Conservation (phyloP, 2,888 invertebrate species). For the Protophormia terraenovae region DNA sequence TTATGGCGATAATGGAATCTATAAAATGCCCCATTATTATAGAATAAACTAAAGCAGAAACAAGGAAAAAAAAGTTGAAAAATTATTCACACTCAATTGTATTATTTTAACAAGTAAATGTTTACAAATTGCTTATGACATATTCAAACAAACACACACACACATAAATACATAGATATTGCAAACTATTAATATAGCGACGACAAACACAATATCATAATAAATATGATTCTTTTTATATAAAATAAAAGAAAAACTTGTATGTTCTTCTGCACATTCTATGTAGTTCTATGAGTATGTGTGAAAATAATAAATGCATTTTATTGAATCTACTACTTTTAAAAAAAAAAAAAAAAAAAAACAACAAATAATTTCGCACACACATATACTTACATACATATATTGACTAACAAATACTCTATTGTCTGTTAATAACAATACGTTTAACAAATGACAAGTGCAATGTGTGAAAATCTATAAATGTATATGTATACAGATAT, state of each 20-base stretch:
- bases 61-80: background rate
- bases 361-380: background rate
- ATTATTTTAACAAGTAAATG: conserved; percentile 54
- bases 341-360: background rate
- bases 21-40: conserved; percentile 34
- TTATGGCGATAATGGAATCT: conserved; percentile 45
- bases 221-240: background rate
- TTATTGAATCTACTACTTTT: conserved; percentile 34
- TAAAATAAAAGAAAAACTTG: background rate
- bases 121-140: conserved; percentile 52
- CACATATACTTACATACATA: background rate
- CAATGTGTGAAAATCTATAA: background rate
- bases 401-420: background rate
- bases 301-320: conserved; percentile 37
- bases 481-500: background rate
- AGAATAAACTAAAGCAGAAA: background rate
- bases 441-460: conserved; percentile 40
- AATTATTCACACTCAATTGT: conserved; percentile 1
- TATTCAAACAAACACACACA: background rate
- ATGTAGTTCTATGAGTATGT: background rate
- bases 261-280: background rate
- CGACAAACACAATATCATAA: background rate
- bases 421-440: conserved; percentile 39
- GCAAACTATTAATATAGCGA: background rate
- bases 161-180: background rate